Evolutionary conservation across 2,797 vertebrate genomes (phyloP).

Genomic region (Falco naumanni): DNA sequence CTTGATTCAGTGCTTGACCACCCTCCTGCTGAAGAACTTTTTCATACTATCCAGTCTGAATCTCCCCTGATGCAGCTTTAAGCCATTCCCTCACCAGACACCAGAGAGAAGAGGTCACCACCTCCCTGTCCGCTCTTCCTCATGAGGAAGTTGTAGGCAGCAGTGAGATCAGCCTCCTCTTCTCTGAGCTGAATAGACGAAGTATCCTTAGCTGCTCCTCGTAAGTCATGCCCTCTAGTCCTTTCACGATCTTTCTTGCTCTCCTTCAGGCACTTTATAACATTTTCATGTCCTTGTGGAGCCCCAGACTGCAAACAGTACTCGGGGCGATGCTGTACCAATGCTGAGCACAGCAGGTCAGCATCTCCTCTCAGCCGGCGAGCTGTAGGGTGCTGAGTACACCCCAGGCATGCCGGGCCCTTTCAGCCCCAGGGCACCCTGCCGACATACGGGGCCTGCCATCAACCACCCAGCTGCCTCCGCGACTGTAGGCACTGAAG

Average conservation of each 20-base stretch:
- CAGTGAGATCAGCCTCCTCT: neutral
- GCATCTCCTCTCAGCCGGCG: rapidly evolving
- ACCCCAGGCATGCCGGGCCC: rapidly evolving
- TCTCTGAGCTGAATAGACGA: neutral
- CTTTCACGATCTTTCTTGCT: neutral
- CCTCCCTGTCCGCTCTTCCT: rapidly evolving
- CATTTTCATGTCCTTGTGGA: neutral
- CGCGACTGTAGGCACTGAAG: neutral
- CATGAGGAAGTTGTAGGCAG: neutral
- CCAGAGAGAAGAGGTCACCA: neutral
- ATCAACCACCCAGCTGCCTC: neutral
- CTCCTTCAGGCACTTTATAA: neutral
- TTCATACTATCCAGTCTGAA: neutral
- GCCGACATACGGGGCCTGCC: neutral
- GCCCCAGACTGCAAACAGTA: neutral
- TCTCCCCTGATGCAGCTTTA: neutral
- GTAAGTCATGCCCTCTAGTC: neutral
- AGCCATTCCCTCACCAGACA: neutral
- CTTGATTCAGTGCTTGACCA: neutral
- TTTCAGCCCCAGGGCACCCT: neutral
- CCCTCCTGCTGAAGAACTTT: neutral
- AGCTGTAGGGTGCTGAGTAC: neutral
- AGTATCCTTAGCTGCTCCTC: neutral
- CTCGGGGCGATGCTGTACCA: rapidly evolving
- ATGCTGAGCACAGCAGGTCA: neutral